These are phyloP conservation scores for Lacerta viridis DNA, from an alignment of 2,797 vertebrate genomes.

Conservation along the genomic window DNA sequence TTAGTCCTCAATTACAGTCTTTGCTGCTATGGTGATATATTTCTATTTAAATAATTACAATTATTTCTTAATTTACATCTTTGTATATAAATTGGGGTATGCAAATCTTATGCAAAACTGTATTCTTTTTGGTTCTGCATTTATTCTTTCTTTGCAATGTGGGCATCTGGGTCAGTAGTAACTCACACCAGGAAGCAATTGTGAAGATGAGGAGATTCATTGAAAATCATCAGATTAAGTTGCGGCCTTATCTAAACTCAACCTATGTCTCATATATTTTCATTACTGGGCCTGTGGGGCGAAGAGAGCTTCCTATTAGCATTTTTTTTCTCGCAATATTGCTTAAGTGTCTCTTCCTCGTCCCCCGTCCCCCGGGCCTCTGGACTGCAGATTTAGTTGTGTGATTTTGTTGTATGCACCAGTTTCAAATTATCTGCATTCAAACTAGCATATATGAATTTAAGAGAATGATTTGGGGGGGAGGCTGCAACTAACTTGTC, in stretches of 20 bases:
- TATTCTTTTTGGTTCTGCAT: no score
- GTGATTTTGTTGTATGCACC: neutral
- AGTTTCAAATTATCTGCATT: slow-evolving; percentile 40
- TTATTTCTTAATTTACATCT: no score
- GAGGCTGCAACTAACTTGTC: slow-evolving; percentile 18
- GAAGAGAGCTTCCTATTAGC: neutral
- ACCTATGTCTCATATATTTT: neutral
- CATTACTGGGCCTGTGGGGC: neutral
- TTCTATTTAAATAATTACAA: no score
- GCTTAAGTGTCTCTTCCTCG: slow-evolving; percentile 15
- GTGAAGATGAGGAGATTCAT: neutral
- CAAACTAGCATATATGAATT: slow-evolving; percentile 49
- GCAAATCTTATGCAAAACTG: no score
- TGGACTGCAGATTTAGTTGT: slow-evolving; percentile 3
- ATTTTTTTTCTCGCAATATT: slow-evolving; percentile 33
- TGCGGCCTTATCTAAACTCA: neutral
- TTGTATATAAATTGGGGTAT: no score
- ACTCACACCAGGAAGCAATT: neutral
- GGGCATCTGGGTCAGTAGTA: no score
- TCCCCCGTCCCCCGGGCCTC: neutral
- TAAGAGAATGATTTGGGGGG: neutral
- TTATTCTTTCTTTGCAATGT: no score
- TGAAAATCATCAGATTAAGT: neutral
- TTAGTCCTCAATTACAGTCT: no score
- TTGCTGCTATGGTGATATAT: no score